These are phyloP conservation scores for Pheosia tremula DNA, from an alignment of 2,888 invertebrate species.

Conservation along the genomic window DNA sequence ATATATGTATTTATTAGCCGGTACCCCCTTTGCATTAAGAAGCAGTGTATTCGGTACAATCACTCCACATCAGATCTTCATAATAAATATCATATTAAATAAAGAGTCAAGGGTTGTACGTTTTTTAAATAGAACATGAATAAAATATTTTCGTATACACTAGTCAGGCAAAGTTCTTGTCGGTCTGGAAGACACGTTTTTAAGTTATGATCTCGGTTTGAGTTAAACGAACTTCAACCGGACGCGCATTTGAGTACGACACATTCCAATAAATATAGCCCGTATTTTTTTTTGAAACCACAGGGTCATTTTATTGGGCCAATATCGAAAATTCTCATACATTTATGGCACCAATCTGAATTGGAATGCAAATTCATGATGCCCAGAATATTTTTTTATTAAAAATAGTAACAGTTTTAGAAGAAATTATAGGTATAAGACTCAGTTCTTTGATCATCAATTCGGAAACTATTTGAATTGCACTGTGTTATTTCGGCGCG, in stretches of 20 bases:
- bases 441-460: too few species aligned
- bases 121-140: not conserved
- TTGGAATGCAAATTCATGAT: slow-evolving; percentile 4
- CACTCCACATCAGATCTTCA: too few species aligned
- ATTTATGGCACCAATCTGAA: not conserved
- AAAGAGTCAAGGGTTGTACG: not conserved
- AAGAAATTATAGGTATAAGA: too few species aligned
- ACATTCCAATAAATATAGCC: slow-evolving; percentile 22
- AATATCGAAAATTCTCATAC: not conserved
- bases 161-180: not conserved
- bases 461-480: too few species aligned
- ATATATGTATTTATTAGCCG: too few species aligned
- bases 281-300: not conserved
- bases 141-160: not conserved
- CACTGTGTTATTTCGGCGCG: not conserved
- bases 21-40: too few species aligned
- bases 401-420: too few species aligned
- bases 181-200: slow-evolving; percentile 5
- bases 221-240: slow-evolving; percentile 28
- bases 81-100: not conserved
- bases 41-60: too few species aligned
- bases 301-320: not conserved
- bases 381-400: not conserved
- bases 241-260: slow-evolving; percentile 11
- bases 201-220: slow-evolving; percentile 9